phyloP scores from a whole-genome alignment of 2,888 invertebrate species.

The Mellilla xanthometata region DNA sequence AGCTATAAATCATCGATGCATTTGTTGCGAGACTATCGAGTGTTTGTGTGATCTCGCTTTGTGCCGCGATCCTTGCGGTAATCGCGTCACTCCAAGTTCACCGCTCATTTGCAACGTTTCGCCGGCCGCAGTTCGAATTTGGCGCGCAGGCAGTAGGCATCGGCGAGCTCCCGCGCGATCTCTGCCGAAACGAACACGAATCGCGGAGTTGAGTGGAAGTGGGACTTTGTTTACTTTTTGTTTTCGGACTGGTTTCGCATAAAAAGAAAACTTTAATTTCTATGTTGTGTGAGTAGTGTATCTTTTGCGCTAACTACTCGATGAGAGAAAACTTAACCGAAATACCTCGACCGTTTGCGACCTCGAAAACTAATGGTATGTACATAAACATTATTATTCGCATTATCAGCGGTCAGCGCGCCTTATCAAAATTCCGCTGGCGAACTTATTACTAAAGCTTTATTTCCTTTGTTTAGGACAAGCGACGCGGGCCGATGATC shows the following conservation, averaged over 20 bases:
- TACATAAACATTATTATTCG: constrained; percentile 45
- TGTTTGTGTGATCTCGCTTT: constrained; percentile 12
- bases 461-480: constrained; percentile 75
- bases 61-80: constrained; percentile 22
- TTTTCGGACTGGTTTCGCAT: constrained; percentile 41
- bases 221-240: constrained; percentile 53
- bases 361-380: constrained; percentile 40
- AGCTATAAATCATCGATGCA: constrained; percentile 31
- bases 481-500: constrained; percentile 60
- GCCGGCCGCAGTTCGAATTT: constrained; percentile 65
- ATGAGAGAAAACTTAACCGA: not conserved
- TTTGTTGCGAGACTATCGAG: constrained; percentile 33
- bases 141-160: constrained; percentile 58
- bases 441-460: constrained; percentile 65
- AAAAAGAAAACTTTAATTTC: constrained; percentile 23
- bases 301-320: not conserved
- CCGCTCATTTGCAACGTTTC: constrained; percentile 28
- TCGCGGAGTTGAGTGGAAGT: constrained; percentile 33
- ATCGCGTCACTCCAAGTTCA: constrained; percentile 17
- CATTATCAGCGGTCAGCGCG: constrained; percentile 50
- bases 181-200: constrained; percentile 34
- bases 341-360: not conserved
- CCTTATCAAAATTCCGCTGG: constrained; percentile 57
- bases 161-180: constrained; percentile 52
- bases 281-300: constrained; percentile 8